Conservation (phyloP, 23 tunicate genomes). For the Phallusia fumigata region DNA sequence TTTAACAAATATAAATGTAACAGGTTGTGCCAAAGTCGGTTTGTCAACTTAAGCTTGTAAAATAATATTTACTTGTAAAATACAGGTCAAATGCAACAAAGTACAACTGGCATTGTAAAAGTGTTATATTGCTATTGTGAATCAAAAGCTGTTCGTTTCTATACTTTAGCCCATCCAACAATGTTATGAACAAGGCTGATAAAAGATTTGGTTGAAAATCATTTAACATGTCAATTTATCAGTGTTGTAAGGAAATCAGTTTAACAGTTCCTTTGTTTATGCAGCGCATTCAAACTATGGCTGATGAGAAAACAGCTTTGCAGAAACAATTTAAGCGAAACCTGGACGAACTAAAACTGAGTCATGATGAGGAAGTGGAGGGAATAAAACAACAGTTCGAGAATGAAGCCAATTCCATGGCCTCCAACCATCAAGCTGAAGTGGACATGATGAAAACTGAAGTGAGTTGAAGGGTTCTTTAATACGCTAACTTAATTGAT, state of each 20-base stretch:
- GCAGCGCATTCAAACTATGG: constrained; percentile 40
- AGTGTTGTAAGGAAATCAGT: no score
- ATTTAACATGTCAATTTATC: no score
- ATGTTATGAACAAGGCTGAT: no score
- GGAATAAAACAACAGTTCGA: constrained; percentile 73
- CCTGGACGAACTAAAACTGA: constrained; percentile 44
- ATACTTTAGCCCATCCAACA: no score
- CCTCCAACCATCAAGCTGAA: constrained; percentile 52
- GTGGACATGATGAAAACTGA: constrained; percentile 70
- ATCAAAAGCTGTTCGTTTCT: no score
- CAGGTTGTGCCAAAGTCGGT: not conserved
- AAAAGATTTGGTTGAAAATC: no score
- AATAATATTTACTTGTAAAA: no score
- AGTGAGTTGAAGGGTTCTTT: constrained; percentile 14
- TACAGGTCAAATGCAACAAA: no score
- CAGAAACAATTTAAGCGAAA: constrained; percentile 57
- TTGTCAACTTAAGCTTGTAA: no score
- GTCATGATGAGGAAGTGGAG: constrained; percentile 70
- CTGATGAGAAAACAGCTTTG: constrained; percentile 53
- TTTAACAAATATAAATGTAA: not conserved
- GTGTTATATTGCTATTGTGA: no score
- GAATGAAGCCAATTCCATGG: constrained; percentile 53
- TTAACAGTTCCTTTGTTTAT: not conserved
- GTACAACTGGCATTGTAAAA: no score
- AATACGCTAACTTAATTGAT: no score